These are phyloP conservation scores for Mimumesa dahlbomi DNA, from an alignment of 2,888 invertebrate genomes.

Conservation along the genomic window DNA sequence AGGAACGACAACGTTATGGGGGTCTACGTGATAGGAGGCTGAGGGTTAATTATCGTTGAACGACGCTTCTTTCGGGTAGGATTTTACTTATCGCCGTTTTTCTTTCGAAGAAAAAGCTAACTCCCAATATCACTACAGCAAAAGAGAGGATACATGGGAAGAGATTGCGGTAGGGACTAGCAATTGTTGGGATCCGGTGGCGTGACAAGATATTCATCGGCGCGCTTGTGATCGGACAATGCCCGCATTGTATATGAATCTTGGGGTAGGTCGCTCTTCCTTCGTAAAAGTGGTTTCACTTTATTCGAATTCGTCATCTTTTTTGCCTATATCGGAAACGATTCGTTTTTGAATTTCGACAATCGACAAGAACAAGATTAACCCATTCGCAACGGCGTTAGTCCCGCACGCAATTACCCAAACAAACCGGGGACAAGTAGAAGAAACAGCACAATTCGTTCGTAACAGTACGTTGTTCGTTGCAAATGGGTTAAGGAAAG, in stretches of 20 bases:
- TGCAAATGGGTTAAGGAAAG: not conserved
- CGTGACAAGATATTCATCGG: conserved; percentile 93
- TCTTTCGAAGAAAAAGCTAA: conserved; percentile 65
- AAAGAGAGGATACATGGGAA: conserved; percentile 76
- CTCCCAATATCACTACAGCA: conserved; percentile 75
- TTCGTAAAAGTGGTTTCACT: conserved; percentile 93
- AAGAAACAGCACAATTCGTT: too few species aligned
- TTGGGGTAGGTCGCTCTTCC: conserved; percentile 97
- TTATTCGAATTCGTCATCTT: conserved; percentile 80
- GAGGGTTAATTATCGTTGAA: not conserved
- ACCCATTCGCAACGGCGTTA: too few species aligned
- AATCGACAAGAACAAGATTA: not conserved
- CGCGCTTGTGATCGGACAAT: conserved; percentile 94
- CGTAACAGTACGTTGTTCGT: too few species aligned
- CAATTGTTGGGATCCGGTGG: conserved; percentile 93
- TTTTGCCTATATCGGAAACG: conserved; percentile 65
- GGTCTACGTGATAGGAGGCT: conserved; percentile 19
- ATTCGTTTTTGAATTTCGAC: conserved; percentile 11
- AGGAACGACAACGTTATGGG: conserved; percentile 8
- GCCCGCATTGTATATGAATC: conserved; percentile 95
- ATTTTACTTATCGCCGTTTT: conserved; percentile 34
- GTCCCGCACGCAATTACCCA: too few species aligned
- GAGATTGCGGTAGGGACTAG: conserved; percentile 83
- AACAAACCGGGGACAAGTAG: too few species aligned
- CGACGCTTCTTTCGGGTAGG: conserved; percentile 12